Evolutionary conservation across 30 jellyfish, hydroid and myxozoan species (phyloP).

Genomic region (Chironex yamaguchii): DNA sequence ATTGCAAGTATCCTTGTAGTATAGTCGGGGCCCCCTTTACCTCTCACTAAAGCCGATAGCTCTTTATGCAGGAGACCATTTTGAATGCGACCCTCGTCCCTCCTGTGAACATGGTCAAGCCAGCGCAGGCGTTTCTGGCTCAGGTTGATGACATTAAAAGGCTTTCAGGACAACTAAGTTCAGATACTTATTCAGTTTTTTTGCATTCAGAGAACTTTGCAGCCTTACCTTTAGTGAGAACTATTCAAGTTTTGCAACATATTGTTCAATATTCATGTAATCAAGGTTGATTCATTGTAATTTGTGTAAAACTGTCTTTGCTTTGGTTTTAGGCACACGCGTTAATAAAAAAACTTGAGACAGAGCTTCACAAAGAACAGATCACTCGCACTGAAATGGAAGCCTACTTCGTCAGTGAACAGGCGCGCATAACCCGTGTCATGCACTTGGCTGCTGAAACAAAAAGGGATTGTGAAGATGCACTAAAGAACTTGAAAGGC

Average conservation of each 20-base stretch:
- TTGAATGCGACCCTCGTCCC: neutral
- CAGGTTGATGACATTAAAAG: neutral
- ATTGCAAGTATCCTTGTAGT: no score
- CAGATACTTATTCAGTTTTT: neutral
- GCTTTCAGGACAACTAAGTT: neutral
- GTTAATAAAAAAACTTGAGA: slow-evolving; percentile 74
- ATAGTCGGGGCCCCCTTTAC: no score
- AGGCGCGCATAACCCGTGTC: slow-evolving; percentile 59
- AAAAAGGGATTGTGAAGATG: neutral
- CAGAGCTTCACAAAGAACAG: slow-evolving; percentile 86
- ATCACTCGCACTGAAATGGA: slow-evolving; percentile 83
- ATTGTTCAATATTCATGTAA: no score
- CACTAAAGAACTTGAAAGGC: neutral
- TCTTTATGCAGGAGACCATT: no score
- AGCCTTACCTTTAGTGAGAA: no score
- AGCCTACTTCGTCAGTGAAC: slow-evolving; percentile 84
- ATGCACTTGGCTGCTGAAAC: neutral
- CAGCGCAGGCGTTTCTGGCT: neutral
- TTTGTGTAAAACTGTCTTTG: neutral
- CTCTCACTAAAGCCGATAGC: no score
- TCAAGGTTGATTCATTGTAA: no score
- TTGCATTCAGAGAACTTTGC: neutral
- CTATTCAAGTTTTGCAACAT: no score
- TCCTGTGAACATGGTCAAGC: neutral
- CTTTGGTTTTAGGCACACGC: slow-evolving; percentile 79